phyloP scores from a whole-genome alignment of 2,797 vertebrate genomes.

The Typhlichthys subterraneus region DNA sequence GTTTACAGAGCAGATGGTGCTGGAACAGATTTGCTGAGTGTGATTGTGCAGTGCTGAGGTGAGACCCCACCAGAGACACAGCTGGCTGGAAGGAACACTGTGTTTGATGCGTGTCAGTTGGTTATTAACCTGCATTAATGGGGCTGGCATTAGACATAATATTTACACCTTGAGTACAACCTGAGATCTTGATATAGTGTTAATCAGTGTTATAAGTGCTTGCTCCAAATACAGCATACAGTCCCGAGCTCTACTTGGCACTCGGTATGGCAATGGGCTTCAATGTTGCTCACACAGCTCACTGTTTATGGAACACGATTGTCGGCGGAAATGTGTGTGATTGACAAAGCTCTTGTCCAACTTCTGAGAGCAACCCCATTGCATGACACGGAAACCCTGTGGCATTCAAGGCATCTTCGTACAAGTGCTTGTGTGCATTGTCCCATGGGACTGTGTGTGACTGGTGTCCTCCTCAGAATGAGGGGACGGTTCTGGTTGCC shows the following conservation, averaged over 20 bases:
- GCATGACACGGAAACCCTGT: too few relatives aligned
- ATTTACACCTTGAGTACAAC: conserved; percentile 16
- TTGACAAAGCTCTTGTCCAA: too few relatives aligned
- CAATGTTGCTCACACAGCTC: too few relatives aligned
- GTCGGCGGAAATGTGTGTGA: too few relatives aligned
- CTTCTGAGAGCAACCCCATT: too few relatives aligned
- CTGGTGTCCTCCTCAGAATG: conserved; percentile 20
- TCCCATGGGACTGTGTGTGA: not conserved
- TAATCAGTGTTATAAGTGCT: conserved; percentile 1
- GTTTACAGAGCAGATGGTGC: conserved; percentile 55
- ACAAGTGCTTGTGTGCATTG: not conserved
- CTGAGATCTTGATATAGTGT: conserved; percentile 13
- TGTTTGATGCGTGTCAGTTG: conserved; percentile 43
- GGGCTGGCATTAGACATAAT: conserved; percentile 27
- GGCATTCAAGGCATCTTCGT: too few relatives aligned
- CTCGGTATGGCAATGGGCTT: too few relatives aligned
- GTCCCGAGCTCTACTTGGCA: too few relatives aligned
- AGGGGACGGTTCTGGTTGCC: not conserved
- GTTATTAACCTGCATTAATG: conserved; percentile 29
- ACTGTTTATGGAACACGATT: too few relatives aligned
- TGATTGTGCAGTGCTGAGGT: conserved; percentile 60
- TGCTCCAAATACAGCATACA: too few relatives aligned
- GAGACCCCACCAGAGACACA: conserved; percentile 49
- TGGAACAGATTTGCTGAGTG: conserved; percentile 66
- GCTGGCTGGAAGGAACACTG: conserved; percentile 45